Percentiles rank a stretch among this genome's conserved stretches.
phyloP scores from a whole-genome alignment of 2,888 invertebrate genomes.

The Synanthedon myopaeformis region DNA sequence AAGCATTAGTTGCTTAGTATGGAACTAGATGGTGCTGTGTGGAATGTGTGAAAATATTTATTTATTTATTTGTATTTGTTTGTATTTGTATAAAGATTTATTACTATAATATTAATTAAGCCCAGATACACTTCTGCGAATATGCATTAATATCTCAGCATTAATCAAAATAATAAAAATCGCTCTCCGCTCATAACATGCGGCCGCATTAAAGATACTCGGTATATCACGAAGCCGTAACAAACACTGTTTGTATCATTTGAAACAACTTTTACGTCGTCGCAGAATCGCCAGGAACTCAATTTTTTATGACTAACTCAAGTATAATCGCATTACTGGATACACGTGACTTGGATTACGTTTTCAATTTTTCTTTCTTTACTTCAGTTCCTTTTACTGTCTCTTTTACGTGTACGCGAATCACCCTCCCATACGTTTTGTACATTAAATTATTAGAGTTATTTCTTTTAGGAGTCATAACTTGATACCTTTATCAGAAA shows the following conservation, averaged over 20 bases:
- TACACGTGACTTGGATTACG: slow-evolving; percentile 1
- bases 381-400: background rate
- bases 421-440: background rate
- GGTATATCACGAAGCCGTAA: background rate
- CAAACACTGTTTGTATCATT: background rate
- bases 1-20: no score
- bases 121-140: no score
- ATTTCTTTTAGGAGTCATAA: no score
- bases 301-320: slow-evolving; percentile 7
- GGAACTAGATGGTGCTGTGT: no score
- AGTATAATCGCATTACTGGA: slow-evolving; percentile 10
- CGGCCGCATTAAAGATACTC: background rate
- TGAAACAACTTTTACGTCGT: background rate
- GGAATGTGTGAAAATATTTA: no score
- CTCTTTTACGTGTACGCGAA: background rate
- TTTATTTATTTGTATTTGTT: no score
- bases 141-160: no score
- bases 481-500: no score
- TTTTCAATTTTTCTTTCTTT: background rate
- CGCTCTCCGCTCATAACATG: background rate
- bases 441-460: background rate
- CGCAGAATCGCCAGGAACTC: background rate
- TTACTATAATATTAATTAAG: no score
- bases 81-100: no score
- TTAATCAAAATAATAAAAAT: background rate